Conservation (phyloP, 2,888 invertebrate species). For the Phaonia tiefii region DNA sequence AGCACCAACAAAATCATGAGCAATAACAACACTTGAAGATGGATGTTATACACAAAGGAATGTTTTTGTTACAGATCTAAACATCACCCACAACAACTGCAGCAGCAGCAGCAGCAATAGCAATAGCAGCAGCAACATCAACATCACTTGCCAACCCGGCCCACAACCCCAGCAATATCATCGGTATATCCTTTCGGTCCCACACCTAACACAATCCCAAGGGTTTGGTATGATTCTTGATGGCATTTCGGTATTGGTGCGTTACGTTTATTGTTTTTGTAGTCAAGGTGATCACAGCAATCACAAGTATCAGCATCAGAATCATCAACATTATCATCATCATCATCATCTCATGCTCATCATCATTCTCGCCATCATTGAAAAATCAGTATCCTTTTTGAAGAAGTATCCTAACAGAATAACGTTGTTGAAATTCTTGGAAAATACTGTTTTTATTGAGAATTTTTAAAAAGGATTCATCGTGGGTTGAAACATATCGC, state of each 20-base stretch:
- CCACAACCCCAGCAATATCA: neutral
- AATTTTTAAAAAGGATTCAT: neutral
- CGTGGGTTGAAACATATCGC: neutral
- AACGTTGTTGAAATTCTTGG: neutral
- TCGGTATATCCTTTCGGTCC: neutral
- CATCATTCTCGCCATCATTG: neutral
- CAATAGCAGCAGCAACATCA: constrained; percentile 16
- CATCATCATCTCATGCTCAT: too few species aligned
- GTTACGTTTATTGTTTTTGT: constrained; percentile 53
- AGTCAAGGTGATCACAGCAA: constrained; percentile 44
- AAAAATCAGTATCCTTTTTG: neutral
- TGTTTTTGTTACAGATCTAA: constrained; percentile 53
- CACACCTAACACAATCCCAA: neutral
- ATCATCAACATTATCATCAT: too few species aligned
- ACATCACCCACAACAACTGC: constrained; percentile 36
- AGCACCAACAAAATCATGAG: constrained; percentile 62
- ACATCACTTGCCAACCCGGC: constrained; percentile 32
- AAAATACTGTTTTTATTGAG: neutral
- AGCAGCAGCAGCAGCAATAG: constrained; percentile 34
- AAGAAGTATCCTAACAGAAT: neutral
- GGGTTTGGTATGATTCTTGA: constrained; percentile 19
- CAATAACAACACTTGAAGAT: constrained; percentile 61
- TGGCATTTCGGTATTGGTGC: constrained; percentile 35
- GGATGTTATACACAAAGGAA: constrained; percentile 47
- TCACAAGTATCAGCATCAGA: too few species aligned